These are phyloP conservation scores for Sylvia borin DNA, from an alignment of 2,797 vertebrate genomes.

Conservation along the genomic window DNA sequence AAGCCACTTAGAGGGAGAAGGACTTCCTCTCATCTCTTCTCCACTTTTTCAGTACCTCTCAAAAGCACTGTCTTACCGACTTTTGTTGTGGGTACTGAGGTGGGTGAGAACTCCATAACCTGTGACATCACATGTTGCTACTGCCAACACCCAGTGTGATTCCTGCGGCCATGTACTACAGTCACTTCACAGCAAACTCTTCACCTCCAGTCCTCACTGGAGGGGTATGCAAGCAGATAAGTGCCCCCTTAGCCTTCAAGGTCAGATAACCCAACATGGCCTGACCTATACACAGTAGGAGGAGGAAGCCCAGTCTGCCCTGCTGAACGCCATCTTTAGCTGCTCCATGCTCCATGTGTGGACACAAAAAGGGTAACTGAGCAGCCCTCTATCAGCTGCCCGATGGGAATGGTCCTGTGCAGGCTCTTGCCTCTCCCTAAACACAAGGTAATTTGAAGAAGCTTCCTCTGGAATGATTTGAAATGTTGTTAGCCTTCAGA, in stretches of 20 bases:
- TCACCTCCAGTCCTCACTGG: not conserved
- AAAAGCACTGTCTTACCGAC: not conserved
- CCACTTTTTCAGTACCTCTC: not conserved
- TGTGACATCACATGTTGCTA: not conserved
- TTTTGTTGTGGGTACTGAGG: not conserved
- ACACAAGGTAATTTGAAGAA: not conserved
- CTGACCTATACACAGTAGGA: accelerated
- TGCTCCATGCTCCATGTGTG: accelerated
- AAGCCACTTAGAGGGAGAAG: not conserved
- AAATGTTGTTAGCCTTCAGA: not conserved
- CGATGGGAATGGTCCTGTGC: accelerated
- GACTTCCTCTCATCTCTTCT: not conserved
- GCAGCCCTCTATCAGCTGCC: not conserved
- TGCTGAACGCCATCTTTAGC: not conserved
- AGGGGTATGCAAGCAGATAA: not conserved
- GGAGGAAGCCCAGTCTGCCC: not conserved
- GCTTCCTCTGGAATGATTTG: not conserved
- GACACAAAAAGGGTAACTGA: not conserved
- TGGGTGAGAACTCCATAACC: not conserved
- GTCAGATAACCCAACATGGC: not conserved
- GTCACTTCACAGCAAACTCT: not conserved
- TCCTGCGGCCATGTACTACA: not conserved
- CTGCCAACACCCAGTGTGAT: not conserved
- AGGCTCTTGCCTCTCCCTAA: not conserved
- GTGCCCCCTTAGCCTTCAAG: not conserved